phyloP scores from a whole-genome alignment of 2,113 vertebrate species.

The Struthio camelus region DNA sequence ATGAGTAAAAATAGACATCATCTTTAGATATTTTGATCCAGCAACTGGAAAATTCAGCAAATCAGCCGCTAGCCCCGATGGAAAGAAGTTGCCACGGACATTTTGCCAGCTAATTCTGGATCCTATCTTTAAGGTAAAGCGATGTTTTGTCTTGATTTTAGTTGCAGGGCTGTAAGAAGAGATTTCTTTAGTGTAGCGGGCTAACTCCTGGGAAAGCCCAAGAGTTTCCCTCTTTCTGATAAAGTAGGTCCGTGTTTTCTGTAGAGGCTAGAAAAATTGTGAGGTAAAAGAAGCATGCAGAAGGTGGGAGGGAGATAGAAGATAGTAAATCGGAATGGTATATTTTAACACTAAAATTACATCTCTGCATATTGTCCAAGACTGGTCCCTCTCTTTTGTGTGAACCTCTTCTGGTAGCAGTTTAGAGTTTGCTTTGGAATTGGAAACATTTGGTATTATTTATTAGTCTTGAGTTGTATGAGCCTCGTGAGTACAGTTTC shows the following conservation, averaged over 20 bases:
- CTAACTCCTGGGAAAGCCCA: not conserved
- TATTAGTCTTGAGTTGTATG: not conserved
- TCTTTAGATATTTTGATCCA: constrained; percentile 62
- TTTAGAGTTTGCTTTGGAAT: not conserved
- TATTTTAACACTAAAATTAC: not conserved
- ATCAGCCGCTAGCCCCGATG: constrained; percentile 46
- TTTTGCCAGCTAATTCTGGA: constrained; percentile 69
- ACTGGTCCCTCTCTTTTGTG: not conserved
- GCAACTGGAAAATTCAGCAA: constrained; percentile 71
- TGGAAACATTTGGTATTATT: not conserved
- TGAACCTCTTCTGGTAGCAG: not conserved
- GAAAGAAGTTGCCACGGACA: constrained; percentile 68
- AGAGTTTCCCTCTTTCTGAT: not conserved
- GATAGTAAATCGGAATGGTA: not conserved
- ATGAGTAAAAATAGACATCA: not conserved
- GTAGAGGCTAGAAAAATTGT: not conserved
- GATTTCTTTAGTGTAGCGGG: not conserved
- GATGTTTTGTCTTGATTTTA: not conserved
- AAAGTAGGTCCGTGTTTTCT: not conserved
- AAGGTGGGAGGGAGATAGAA: not conserved
- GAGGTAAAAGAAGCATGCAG: not conserved
- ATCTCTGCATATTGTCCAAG: not conserved
- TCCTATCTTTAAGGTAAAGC: constrained; percentile 65
- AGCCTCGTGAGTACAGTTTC: not conserved
- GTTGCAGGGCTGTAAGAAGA: fast-evolving